Evolutionary conservation across 2,888 invertebrate species (phyloP).

Genomic region (Pterostichus niger): DNA sequence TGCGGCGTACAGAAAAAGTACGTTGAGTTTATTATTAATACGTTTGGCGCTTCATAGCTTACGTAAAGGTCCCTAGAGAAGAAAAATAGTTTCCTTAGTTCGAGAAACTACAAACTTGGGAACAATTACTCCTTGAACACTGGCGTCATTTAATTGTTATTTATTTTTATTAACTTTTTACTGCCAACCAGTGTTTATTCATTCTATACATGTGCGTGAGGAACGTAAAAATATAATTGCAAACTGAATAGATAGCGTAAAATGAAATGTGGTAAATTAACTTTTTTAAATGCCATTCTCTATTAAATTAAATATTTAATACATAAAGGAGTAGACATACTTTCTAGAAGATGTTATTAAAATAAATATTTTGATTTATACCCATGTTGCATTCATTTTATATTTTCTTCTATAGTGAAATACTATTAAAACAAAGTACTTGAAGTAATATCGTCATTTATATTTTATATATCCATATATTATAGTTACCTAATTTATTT

Average conservation of each 20-base stretch:
- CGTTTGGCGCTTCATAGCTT: neutral
- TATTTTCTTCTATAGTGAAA: neutral
- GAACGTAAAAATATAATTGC: neutral
- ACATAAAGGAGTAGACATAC: neutral
- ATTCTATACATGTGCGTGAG: neutral
- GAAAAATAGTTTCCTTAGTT: constrained; percentile 43
- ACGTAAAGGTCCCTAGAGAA: constrained; percentile 1
- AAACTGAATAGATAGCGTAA: neutral
- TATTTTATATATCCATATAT: neutral
- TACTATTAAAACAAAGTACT: constrained; percentile 16
- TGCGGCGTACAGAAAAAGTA: neutral
- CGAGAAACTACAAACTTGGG: constrained; percentile 27
- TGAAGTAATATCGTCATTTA: constrained; percentile 21
- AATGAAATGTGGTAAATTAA: constrained; percentile 1
- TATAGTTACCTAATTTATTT: neutral
- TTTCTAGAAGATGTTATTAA: neutral
- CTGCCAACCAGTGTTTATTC: neutral
- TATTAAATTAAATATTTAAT: neutral
- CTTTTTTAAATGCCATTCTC: neutral
- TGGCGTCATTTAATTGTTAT: constrained; percentile 18
- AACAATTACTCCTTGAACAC: constrained; percentile 42
- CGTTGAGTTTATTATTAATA: constrained; percentile 24
- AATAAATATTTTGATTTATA: neutral
- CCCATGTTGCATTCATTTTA: neutral
- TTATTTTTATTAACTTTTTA: constrained; percentile 41